phyloP scores from a whole-genome alignment of 2,888 invertebrate species.

The Mesodorylaimus sp. region DNA sequence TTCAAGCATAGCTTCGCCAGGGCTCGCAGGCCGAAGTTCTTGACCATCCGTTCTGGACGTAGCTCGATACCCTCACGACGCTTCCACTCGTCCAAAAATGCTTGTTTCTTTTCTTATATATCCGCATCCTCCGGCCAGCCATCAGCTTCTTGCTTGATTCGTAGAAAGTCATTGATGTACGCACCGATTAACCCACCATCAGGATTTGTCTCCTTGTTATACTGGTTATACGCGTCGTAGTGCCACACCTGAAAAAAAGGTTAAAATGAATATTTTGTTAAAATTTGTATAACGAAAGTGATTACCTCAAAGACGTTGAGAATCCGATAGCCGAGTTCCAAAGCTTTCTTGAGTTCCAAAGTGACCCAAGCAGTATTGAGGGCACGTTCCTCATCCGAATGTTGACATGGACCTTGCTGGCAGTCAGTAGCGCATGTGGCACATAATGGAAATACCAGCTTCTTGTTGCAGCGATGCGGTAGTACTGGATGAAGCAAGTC shows the following conservation, averaged over 20 bases:
- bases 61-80: background rate
- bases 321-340: conserved; percentile 17
- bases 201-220: conserved; percentile 2
- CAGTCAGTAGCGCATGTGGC: conserved; percentile 13
- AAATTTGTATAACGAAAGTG: too few species aligned
- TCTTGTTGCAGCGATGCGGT: background rate
- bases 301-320: too few species aligned
- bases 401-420: conserved; percentile 15
- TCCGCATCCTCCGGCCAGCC: background rate
- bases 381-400: conserved; percentile 16
- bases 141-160: conserved; percentile 19
- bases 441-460: conserved; percentile 14
- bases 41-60: background rate
- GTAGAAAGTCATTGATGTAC: conserved; percentile 19
- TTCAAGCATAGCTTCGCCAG: background rate
- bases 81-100: background rate
- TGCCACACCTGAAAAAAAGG: too few species aligned
- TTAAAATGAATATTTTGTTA: too few species aligned
- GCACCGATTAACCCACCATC: conserved; percentile 18
- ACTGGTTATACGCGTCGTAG: conserved; percentile 12
- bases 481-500: background rate
- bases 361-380: conserved; percentile 21
- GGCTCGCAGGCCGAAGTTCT: conserved; percentile 7
- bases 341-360: conserved; percentile 19
- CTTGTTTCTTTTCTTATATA: background rate